phyloP scores from a whole-genome alignment of 2,113 vertebrate genomes.

The Porphyrio hochstetteri region DNA sequence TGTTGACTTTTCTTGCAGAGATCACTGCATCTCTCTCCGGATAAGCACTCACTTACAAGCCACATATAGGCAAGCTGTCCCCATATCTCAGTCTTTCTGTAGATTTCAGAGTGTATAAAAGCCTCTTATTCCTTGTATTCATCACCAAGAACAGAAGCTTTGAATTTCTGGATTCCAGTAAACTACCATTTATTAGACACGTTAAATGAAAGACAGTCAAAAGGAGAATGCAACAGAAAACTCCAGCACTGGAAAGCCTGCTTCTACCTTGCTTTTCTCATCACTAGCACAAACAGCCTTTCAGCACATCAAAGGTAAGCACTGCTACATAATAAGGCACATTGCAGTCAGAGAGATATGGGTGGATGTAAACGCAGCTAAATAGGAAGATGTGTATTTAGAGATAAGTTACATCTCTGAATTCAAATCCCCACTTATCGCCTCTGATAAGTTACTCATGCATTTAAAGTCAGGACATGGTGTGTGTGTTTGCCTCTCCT shows the following conservation, averaged over 20 bases:
- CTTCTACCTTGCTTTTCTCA: background rate
- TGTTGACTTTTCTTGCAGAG: background rate
- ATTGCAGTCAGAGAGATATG: background rate
- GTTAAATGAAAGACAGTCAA: background rate
- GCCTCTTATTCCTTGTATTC: slow-evolving; percentile 47
- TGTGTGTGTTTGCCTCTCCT: background rate
- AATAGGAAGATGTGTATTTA: slow-evolving; percentile 42
- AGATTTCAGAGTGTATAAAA: background rate
- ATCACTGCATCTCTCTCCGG: slow-evolving; percentile 30
- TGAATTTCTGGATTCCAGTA: slow-evolving; percentile 48
- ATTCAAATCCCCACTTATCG: slow-evolving; percentile 2
- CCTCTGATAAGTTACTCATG: background rate
- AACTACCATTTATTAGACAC: slow-evolving; percentile 50
- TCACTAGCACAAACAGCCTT: background rate
- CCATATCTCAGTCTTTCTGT: background rate
- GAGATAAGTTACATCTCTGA: slow-evolving; percentile 18
- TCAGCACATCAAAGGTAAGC: slow-evolving; percentile 29
- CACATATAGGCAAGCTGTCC: slow-evolving; percentile 27
- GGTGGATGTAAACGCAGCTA: slow-evolving; percentile 1
- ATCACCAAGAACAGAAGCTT: slow-evolving; percentile 38
- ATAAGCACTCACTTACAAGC: background rate
- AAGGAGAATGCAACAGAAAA: slow-evolving; percentile 13
- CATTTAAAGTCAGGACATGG: background rate
- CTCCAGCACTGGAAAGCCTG: background rate
- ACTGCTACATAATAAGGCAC: background rate